Conservation (phyloP, 2,888 invertebrate genomes). For the Parascotia fuliginaria region DNA sequence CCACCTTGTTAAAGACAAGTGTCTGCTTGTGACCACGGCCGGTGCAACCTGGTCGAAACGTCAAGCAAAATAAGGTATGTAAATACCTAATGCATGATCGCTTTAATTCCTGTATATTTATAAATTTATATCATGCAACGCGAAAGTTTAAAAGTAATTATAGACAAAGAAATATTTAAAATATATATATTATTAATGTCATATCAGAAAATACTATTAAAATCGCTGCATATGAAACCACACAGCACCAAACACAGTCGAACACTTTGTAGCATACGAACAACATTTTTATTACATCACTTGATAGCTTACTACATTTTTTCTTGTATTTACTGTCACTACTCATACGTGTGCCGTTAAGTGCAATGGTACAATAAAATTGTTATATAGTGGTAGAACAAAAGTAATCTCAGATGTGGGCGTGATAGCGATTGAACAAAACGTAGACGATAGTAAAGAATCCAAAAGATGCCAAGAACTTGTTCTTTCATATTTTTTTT, state of each 20-base stretch:
- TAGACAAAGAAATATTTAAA: too few species aligned
- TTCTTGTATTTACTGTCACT: constrained; percentile 34
- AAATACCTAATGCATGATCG: too few species aligned
- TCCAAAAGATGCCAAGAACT: background rate
- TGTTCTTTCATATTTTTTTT: background rate
- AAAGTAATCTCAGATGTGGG: constrained; percentile 8
- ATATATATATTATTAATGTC: too few species aligned
- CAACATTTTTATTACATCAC: constrained; percentile 59
- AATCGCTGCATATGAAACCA: constrained; percentile 24
- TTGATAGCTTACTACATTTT: constrained; percentile 50
- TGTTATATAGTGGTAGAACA: constrained; percentile 13
- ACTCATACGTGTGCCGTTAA: constrained; percentile 13
- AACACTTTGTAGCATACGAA: constrained; percentile 59
- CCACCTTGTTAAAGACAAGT: too few species aligned
- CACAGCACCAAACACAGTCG: constrained; percentile 45
- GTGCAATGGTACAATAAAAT: constrained; percentile 22
- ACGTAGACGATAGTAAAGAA: background rate
- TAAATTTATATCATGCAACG: too few species aligned
- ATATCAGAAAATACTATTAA: background rate
- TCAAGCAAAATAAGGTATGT: too few species aligned
- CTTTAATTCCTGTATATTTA: too few species aligned
- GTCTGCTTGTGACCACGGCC: too few species aligned
- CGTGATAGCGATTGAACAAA: background rate
- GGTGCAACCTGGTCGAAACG: too few species aligned
- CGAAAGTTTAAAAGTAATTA: too few species aligned